Base-by-base conservation (phyloP, 1,140 invertebrate species). In the Polyergus mexicanus region DNA sequence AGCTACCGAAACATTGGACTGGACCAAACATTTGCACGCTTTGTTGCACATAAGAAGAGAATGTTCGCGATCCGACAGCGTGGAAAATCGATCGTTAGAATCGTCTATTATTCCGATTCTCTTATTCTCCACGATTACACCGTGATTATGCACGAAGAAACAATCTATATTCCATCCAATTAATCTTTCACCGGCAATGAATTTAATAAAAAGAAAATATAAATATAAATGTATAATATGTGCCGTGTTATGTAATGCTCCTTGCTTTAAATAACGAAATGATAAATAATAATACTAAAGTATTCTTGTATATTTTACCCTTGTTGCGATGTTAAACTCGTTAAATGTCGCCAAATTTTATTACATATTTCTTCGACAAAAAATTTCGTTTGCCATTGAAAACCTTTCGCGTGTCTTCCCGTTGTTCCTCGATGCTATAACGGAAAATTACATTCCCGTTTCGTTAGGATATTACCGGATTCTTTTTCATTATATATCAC, bases 21-120 rank as follows among this genome's bases (percentile, higher is more conserved):
- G 25, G 68, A 86, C 54, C 78, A 88, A 69, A 86, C 65, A 75
- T 72, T 75, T 78, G 62, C 74, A 88, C 88, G 88, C 62, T 88
- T 89, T 89, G 81, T 88, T 81, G 74, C 75, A 69, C 83, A 83
- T 11, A 25, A 16, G 54, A 51, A 51, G 54, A 47, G 78, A 83
- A 60, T 54, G 68, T n/a, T 83, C 38, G 78, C 68, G n/a, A 83
- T 83, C 78, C 25, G 68, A 83, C 78, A 38, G 54, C 25, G 78
- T 74, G 78, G 65, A 81, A 81, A 81, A 72, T 72, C 38, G 54
- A 83, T 74, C 68, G 54, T 83, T 74, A 47, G 38, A 74, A 58
- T 74, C 54, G 78, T 19, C 68, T 72, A n/a, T 78, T 66, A 81
- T 81, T 66, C 13, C 60, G 22, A 69, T 38, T 66, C 47, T 58